phyloP scores from a whole-genome alignment of 2,888 invertebrate species.

The Parelbella ahira region DNA sequence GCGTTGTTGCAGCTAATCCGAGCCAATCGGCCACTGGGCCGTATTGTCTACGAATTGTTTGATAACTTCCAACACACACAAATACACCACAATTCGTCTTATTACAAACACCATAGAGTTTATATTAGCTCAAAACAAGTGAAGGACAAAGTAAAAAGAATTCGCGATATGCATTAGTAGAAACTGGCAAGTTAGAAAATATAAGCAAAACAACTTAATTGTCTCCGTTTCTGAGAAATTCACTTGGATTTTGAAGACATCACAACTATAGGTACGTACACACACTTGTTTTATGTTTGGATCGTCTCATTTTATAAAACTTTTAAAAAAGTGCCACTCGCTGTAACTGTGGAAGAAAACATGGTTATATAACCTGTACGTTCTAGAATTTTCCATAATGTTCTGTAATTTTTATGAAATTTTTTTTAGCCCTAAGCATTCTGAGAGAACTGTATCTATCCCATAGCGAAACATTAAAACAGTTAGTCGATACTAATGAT shows the following conservation, averaged over 20 bases:
- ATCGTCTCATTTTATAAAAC: too few relatives aligned
- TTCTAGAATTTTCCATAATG: too few relatives aligned
- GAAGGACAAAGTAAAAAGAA: constrained; percentile 6
- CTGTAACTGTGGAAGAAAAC: too few relatives aligned
- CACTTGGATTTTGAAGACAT: not conserved
- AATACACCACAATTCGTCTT: constrained; percentile 5
- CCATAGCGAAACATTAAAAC: too few relatives aligned
- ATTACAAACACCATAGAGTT: not conserved
- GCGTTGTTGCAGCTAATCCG: constrained; percentile 30
- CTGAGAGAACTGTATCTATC: too few relatives aligned
- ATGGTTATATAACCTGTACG: too few relatives aligned
- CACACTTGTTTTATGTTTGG: too few relatives aligned
- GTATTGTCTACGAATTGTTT: constrained; percentile 59
- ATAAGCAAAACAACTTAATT: constrained; percentile 2
- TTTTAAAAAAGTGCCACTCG: too few relatives aligned
- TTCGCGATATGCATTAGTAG: constrained; percentile 22
- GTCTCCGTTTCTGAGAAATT: constrained; percentile 1
- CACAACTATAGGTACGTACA: too few relatives aligned
- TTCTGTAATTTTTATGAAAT: too few relatives aligned
- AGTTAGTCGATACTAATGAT: too few relatives aligned
- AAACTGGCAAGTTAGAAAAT: constrained; percentile 16
- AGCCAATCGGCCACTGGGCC: constrained; percentile 39
- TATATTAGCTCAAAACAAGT: not conserved
- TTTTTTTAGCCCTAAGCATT: too few relatives aligned
- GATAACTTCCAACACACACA: constrained; percentile 37